Conservation (phyloP, 2,888 invertebrate genomes). For the Pterobdella sp. region DNA sequence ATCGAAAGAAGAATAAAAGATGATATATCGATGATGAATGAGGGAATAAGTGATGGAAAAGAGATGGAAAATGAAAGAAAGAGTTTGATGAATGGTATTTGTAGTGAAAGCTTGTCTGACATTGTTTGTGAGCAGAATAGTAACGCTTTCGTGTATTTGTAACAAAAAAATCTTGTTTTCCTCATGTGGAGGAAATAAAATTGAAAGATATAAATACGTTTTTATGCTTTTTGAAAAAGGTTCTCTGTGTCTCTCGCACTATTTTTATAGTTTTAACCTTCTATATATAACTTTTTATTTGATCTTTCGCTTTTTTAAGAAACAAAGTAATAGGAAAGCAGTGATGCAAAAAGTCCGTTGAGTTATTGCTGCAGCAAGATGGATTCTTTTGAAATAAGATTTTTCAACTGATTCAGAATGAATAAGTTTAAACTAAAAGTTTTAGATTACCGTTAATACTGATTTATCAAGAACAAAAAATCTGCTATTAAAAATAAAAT, state of each 20-base stretch:
- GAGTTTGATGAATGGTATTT: not conserved
- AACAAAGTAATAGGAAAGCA: not conserved
- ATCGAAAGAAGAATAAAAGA: not conserved
- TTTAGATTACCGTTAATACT: too few species aligned
- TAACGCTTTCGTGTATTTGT: not conserved
- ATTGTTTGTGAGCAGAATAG: not conserved
- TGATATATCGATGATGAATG: not conserved
- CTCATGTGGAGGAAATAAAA: not conserved
- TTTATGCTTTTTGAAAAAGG: not conserved
- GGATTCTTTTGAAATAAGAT: not conserved
- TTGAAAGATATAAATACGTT: too few species aligned
- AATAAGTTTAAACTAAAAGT: too few species aligned
- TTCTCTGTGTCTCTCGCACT: too few species aligned
- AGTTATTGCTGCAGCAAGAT: slow-evolving; percentile 2
- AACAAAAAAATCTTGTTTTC: not conserved
- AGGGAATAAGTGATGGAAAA: not conserved
- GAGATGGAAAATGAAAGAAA: slow-evolving; percentile 1
- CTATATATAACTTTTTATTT: not conserved
- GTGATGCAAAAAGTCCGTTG: not conserved
- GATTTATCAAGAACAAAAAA: too few species aligned
- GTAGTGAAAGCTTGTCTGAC: not conserved
- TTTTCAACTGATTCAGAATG: too few species aligned
- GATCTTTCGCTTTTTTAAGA: not conserved
- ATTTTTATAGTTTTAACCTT: not conserved
- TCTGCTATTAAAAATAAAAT: too few species aligned